phyloP scores from a whole-genome alignment of 1,140 invertebrate species.

The Rhopalosiphum padi region DNA sequence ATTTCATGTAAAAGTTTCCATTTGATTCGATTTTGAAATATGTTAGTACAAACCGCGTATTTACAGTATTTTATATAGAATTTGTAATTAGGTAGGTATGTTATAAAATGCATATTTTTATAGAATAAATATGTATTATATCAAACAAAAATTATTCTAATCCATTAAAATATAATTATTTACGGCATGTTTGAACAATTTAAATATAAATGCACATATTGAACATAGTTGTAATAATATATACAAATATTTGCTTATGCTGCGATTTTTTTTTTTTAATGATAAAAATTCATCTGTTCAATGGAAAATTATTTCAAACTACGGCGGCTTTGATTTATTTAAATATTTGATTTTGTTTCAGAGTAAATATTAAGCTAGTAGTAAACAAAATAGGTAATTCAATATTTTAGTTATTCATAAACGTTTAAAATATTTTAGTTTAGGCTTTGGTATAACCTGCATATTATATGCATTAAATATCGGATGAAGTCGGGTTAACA shows the following conservation, averaged over 20 bases:
- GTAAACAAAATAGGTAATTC: not conserved
- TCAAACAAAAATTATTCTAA: too few species aligned
- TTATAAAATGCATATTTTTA: not conserved
- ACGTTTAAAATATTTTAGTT: not conserved
- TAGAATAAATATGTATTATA: too few species aligned
- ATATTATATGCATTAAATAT: not conserved
- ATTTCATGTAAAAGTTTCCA: not conserved
- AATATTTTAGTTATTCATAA: conserved; percentile 28
- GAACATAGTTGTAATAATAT: not conserved
- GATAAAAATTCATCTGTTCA: not conserved
- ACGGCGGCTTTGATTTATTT: not conserved
- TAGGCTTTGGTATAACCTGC: not conserved
- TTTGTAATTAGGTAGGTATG: not conserved
- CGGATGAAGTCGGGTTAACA: not conserved
- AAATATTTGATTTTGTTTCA: not conserved
- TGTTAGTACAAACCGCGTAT: not conserved
- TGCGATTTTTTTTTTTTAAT: not conserved
- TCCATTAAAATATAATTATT: too few species aligned
- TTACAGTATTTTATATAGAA: not conserved
- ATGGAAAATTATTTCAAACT: not conserved
- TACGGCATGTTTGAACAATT: not conserved
- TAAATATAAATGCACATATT: not conserved
- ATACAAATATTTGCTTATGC: too few species aligned
- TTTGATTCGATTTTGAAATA: not conserved
- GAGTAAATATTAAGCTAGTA: not conserved